phyloP scores from a whole-genome alignment of 2,888 invertebrate species.

The Apodemia mormo region DNA sequence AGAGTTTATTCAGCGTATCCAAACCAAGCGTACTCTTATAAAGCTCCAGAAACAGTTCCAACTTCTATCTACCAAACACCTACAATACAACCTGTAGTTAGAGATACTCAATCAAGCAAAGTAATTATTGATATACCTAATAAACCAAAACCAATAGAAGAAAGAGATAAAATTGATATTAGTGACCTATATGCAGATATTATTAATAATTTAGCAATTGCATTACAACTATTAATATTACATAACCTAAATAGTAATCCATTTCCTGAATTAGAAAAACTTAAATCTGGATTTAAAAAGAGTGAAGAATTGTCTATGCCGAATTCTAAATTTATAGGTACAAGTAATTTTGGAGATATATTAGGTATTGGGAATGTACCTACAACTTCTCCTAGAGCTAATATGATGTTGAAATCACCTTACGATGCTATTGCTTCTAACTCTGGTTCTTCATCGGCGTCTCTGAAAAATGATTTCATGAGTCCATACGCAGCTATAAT shows the following conservation, averaged over 20 bases:
- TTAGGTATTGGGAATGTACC: conserved; percentile 33
- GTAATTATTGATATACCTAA: conserved; percentile 10
- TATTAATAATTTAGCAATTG: conserved; percentile 66
- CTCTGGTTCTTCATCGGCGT: conserved; percentile 24
- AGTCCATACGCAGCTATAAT: conserved; percentile 52
- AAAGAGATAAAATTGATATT: conserved; percentile 21
- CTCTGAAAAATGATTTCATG: conserved; percentile 53
- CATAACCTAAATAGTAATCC: conserved; percentile 60
- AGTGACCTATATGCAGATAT: conserved; percentile 51
- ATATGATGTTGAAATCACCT: conserved; percentile 41
- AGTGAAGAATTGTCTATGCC: conserved; percentile 36
- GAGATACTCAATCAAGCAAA: conserved; percentile 2
- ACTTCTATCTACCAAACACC: conserved; percentile 21
- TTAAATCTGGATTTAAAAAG: conserved; percentile 8
- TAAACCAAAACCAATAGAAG: conserved; percentile 14
- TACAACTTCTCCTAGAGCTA: conserved; percentile 32
- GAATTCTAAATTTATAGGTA: conserved; percentile 45
- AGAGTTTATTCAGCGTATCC: conserved; percentile 18
- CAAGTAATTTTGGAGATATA: conserved; percentile 42
- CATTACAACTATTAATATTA: conserved; percentile 61
- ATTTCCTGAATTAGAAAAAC: conserved; percentile 26
- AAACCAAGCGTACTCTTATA: conserved; percentile 5
- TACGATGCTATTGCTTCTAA: conserved; percentile 40
- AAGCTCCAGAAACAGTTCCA: conserved; percentile 19
- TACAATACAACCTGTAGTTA: conserved; percentile 2